Conservation (phyloP, 2,888 invertebrate species). For the Chydorus sphaericus region DNA sequence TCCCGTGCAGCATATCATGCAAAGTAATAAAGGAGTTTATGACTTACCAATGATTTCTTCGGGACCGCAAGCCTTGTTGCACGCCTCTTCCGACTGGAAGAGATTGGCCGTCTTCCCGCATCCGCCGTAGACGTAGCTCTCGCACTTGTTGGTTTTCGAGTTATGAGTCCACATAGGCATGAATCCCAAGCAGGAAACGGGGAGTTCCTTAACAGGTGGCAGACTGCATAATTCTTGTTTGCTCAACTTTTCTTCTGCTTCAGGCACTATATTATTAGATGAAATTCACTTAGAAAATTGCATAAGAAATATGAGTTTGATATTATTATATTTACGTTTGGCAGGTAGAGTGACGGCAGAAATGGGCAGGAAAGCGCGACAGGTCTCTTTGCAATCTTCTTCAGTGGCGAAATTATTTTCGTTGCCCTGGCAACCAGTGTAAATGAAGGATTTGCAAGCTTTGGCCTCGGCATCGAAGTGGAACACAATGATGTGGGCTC, state of each 20-base stretch:
- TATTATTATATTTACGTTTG: no score
- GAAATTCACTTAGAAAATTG: no score
- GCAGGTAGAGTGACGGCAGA: no score
- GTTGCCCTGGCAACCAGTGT: constrained; percentile 5
- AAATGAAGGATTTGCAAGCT: neutral
- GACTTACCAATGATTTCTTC: neutral
- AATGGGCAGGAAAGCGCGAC: no score
- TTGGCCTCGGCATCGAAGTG: constrained; percentile 1
- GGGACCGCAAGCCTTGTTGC: constrained; percentile 3
- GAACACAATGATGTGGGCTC: neutral
- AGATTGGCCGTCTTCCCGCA: constrained; percentile 14
- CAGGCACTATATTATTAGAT: no score
- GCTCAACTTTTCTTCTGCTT: neutral
- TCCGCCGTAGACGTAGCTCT: constrained; percentile 14
- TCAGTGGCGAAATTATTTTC: neutral
- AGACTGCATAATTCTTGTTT: neutral
- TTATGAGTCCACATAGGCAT: constrained; percentile 13
- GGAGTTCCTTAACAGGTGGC: neutral
- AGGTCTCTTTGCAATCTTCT: constrained; percentile 1
- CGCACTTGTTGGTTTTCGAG: constrained; percentile 3
- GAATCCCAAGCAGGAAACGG: constrained; percentile 6
- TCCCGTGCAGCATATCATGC: no score
- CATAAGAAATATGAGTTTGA: no score
- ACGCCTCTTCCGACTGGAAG: constrained; percentile 12
- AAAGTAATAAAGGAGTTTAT: neutral